phyloP scores from a whole-genome alignment of 2,113 vertebrate species.

The Trochalopteron elliotii region DNA sequence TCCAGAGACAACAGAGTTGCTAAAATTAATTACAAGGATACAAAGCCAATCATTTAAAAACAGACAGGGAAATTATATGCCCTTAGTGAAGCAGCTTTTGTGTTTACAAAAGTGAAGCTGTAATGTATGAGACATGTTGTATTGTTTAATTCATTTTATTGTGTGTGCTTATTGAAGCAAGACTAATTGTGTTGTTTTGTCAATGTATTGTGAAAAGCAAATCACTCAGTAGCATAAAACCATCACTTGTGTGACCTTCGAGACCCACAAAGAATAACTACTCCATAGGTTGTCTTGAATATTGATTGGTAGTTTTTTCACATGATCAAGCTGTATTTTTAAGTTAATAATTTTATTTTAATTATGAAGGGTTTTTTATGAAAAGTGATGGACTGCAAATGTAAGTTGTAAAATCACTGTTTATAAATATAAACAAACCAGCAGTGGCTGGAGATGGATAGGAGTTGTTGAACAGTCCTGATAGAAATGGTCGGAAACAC shows the following conservation, averaged over 20 bases:
- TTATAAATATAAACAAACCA: neutral
- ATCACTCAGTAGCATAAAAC: slow-evolving; percentile 80
- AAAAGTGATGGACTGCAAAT: slow-evolving; percentile 13
- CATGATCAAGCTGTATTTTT: slow-evolving; percentile 60
- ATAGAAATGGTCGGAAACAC: neutral
- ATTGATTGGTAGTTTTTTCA: slow-evolving; percentile 59
- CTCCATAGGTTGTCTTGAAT: slow-evolving; percentile 74
- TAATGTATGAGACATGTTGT: slow-evolving; percentile 47
- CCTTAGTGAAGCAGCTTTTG: slow-evolving; percentile 42
- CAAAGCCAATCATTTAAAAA: slow-evolving; percentile 40
- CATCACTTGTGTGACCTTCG: slow-evolving; percentile 83
- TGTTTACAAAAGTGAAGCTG: slow-evolving; percentile 51
- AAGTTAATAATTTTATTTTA: slow-evolving; percentile 63
- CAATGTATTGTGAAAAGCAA: slow-evolving; percentile 80
- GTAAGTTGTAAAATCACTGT: neutral
- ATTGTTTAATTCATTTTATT: slow-evolving; percentile 79
- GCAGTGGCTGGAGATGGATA: neutral
- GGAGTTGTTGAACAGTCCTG: neutral
- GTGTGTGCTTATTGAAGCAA: slow-evolving; percentile 83
- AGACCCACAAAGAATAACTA: slow-evolving; percentile 77
- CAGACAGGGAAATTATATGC: slow-evolving; percentile 7
- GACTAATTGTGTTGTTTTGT: slow-evolving; percentile 86
- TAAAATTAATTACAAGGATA: slow-evolving; percentile 50
- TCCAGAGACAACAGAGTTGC: slow-evolving; percentile 21
- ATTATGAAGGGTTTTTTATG: neutral